These are phyloP conservation scores for Oryzias woworae DNA, from an alignment of 2,113 vertebrate species.

Conservation along the genomic window DNA sequence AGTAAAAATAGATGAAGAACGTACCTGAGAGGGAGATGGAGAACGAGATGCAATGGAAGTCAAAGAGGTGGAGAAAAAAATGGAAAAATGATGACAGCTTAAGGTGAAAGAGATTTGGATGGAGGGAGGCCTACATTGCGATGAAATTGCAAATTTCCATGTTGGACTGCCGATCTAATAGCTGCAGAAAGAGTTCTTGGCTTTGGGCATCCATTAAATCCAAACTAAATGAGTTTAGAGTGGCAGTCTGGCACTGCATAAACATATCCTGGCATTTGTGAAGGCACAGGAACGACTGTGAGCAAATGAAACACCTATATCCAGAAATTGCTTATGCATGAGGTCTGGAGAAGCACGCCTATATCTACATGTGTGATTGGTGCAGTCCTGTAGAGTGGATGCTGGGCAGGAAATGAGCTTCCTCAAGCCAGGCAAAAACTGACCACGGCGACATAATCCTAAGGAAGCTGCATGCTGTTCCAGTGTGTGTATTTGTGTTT, in stretches of 20 bases:
- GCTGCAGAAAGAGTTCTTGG: slow-evolving; percentile 62
- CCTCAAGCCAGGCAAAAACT: slow-evolving; percentile 70
- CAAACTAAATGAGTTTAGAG: slow-evolving; percentile 70
- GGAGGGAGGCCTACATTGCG: slow-evolving; percentile 49
- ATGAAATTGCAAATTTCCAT: slow-evolving; percentile 61
- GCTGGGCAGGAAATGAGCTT: slow-evolving; percentile 74
- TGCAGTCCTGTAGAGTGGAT: slow-evolving; percentile 58
- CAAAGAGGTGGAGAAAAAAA: slow-evolving; percentile 28
- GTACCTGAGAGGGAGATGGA: slow-evolving; percentile 17
- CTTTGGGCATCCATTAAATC: slow-evolving; percentile 67
- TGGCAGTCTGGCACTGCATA: slow-evolving; percentile 59
- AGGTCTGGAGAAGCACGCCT: slow-evolving; percentile 17
- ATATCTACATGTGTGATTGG: slow-evolving; percentile 34
- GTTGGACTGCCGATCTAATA: slow-evolving; percentile 62
- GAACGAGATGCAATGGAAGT: slow-evolving; percentile 21
- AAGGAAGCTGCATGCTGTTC: slow-evolving; percentile 68
- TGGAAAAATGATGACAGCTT: slow-evolving; percentile 48
- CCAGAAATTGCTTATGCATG: slow-evolving; percentile 41
- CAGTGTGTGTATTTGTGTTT: slow-evolving; percentile 26
- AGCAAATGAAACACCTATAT: slow-evolving; percentile 56
- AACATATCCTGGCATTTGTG: slow-evolving; percentile 57
- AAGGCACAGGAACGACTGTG: slow-evolving; percentile 39
- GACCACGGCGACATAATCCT: slow-evolving; percentile 71
- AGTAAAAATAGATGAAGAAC: slow-evolving; percentile 55
- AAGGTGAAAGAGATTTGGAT: slow-evolving; percentile 54